Conservation (phyloP, 2,113 vertebrate genomes). For the Bos javanicus region DNA sequence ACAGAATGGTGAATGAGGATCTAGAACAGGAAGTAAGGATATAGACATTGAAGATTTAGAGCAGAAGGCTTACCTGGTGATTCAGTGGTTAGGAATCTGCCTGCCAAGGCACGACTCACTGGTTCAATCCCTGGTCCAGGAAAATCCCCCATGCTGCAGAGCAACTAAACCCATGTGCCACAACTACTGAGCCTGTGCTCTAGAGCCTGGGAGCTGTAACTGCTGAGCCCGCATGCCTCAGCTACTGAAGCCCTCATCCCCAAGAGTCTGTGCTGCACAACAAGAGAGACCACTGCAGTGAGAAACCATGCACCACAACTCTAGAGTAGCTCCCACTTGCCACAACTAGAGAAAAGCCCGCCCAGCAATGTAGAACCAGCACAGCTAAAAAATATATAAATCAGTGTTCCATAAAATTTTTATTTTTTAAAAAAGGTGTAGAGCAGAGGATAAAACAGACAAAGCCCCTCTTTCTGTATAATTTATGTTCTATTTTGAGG, state of each 20-base stretch:
- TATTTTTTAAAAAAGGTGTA: not conserved
- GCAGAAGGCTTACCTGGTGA: not conserved
- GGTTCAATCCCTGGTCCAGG: not conserved
- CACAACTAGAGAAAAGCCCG: not conserved
- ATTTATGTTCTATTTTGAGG: not conserved
- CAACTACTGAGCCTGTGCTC: not conserved
- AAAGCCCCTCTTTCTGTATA: not conserved
- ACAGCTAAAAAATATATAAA: not conserved
- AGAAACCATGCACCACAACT: not conserved
- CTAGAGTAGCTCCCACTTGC: not conserved
- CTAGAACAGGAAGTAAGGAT: not conserved
- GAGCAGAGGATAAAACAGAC: not conserved
- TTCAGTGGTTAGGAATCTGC: not conserved
- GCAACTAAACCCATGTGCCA: accelerated
- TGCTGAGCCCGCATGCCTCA: not conserved
- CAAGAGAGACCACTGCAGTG: not conserved
- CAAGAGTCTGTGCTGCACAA: not conserved
- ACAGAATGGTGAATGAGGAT: not conserved
- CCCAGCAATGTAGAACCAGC: not conserved
- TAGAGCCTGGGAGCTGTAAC: not conserved
- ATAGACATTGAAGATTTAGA: not conserved
- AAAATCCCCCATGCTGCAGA: not conserved
- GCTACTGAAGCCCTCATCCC: not conserved
- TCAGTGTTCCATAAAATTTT: not conserved
- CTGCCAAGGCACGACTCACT: not conserved